phyloP scores from a whole-genome alignment of 2,797 vertebrate species.

The Micromesistius poutassou region DNA sequence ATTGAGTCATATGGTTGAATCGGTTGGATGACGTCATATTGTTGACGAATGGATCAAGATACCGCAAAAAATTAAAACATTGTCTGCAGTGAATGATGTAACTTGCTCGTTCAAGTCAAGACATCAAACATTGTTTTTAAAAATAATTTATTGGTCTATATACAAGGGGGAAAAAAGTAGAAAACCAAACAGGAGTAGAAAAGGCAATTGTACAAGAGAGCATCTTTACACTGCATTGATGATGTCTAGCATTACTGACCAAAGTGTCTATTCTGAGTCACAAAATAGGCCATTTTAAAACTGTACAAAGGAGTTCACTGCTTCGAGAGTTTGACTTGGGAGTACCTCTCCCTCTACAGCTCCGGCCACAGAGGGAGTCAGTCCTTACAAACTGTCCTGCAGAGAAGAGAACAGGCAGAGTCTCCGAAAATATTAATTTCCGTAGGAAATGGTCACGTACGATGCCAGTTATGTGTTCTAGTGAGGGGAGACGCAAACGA shows the following conservation, averaged over 20 bases:
- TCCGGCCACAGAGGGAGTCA: constrained; percentile 15
- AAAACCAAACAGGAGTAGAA: constrained; percentile 75
- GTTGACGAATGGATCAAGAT: neutral
- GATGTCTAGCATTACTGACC: constrained; percentile 34
- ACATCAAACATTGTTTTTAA: constrained; percentile 56
- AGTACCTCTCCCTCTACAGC: neutral
- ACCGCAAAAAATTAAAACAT: neutral
- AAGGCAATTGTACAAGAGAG: constrained; percentile 74
- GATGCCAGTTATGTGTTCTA: constrained; percentile 33
- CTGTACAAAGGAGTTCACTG: constrained; percentile 50
- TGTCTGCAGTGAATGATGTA: neutral
- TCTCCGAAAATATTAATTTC: constrained; percentile 55
- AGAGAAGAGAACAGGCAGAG: constrained; percentile 15
- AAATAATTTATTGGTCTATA: constrained; percentile 83
- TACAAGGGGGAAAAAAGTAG: constrained; percentile 71
- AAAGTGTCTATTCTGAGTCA: constrained; percentile 29
- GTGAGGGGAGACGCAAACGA: constrained; percentile 20
- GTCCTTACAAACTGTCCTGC: neutral
- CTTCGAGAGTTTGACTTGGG: constrained; percentile 7
- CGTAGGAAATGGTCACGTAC: constrained; percentile 57
- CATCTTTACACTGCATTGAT: constrained; percentile 74
- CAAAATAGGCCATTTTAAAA: constrained; percentile 45
- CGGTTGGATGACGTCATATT: neutral
- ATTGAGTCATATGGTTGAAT: neutral
- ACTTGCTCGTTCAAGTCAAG: neutral